phyloP scores from a whole-genome alignment of 2,113 vertebrate species.

The Pteronura brasiliensis region DNA sequence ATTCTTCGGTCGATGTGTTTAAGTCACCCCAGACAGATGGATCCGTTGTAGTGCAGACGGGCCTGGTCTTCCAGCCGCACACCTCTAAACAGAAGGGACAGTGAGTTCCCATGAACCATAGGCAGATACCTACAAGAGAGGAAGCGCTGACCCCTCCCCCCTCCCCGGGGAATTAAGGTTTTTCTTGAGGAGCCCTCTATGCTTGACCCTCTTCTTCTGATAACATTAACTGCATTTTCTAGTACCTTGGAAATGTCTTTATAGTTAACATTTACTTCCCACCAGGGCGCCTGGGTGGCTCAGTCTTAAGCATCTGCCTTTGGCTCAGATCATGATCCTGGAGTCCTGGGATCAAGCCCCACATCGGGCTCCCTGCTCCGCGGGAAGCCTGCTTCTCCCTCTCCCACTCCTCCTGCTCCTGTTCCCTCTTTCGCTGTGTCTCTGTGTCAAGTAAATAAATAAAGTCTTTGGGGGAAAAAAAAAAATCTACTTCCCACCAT shows the following conservation, averaged over 20 bases:
- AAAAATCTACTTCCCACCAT: background rate
- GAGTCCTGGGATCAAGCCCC: too few relatives aligned
- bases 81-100: background rate
- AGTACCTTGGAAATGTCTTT: background rate
- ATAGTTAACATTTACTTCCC: background rate
- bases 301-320: too few relatives aligned
- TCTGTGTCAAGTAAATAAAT: too few relatives aligned
- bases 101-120: rapidly evolving
- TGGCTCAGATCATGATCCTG: too few relatives aligned
- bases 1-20: background rate
- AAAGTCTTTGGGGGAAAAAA: too few relatives aligned
- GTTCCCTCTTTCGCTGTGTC: too few relatives aligned
- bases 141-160: rapidly evolving
- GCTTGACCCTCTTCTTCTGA: too few relatives aligned
- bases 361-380: too few relatives aligned
- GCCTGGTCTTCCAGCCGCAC: background rate
- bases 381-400: too few relatives aligned
- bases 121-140: rapidly evolving
- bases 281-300: too few relatives aligned
- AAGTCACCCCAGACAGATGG: background rate
- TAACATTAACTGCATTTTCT: background rate
- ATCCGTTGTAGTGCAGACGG: background rate
- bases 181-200: background rate
- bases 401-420: too few relatives aligned
- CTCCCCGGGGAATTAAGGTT: background rate